Base-by-base conservation (phyloP, 2,888 invertebrate genomes). In the Cosmorhoe ocellata region DNA sequence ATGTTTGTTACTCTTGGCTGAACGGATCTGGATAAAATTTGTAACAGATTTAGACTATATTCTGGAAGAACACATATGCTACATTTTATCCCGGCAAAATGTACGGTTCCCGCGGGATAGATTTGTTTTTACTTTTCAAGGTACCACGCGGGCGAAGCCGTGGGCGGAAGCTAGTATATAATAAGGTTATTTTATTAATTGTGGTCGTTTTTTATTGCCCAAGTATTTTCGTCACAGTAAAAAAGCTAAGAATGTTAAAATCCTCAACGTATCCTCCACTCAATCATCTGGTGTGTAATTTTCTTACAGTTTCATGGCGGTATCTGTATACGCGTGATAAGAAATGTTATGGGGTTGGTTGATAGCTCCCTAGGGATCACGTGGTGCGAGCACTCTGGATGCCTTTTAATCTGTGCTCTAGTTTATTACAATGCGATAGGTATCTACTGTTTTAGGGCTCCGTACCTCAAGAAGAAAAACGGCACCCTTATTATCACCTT, bases 281-380 rank as follows among this genome's bases (percentile, higher is more conserved):
- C 2, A 32, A 40, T 12, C 10, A 52, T 44, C 41, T 51, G 31
- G 26, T 22, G 39, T 41, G 52, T 52, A 49, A 48, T 45, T 56
- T 56, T 54, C 49, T 58, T 48, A 31, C 45, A 41, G 58, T 47
- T 53, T 54, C 48, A 45, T 51, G 48, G 36, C 50, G 69, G 74
- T 59, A 60, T 63, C 74, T 80, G 78, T 70, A 72, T 74, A 74
- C 74, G 74, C 73, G 76, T 74, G 82, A 83, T 83, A 84, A 84
- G 82, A 72, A 81, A 79, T 69, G 71, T 82, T 79, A 81, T 76
- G 76, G 71, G 70, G 67, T 71, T 71, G 70, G 71, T 76, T 74
- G 77, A 79, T 76, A 74, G 71, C 67, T 65, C 67, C 79, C 79
- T 73, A 72, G 76, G 74, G 56, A 66, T 76, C 61, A 72, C 75